Base-by-base conservation (phyloP, 2,888 invertebrate genomes). In the Bugula neritina region DNA sequence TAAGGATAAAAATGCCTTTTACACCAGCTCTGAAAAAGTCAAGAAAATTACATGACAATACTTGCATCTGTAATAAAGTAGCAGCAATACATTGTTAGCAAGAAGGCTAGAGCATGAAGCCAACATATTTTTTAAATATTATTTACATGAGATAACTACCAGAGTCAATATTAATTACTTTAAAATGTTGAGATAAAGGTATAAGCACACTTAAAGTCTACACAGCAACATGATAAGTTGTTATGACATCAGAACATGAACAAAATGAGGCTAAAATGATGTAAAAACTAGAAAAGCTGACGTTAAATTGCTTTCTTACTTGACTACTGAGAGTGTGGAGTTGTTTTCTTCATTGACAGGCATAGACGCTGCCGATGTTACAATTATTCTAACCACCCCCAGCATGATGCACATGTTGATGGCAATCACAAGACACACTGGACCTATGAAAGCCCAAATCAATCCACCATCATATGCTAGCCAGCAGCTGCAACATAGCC, bases 1-100 rank as follows among this genome's bases (percentile, higher is more conserved):
- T 71, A 5, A 80, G 74, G n/a, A 78, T 75, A 25, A 79, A 27
- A 0, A 77, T 75, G 0, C 77, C 72, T 70, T 78, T 79, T 3
- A 77, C 72, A 29, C 77, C 79, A 34, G 77, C 76, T 72, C 79
- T 80, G 73, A 21, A 23, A 25, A 29, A 27, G 17, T 43, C n/a
- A n/a, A n/a, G n/a, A n/a, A n/a, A n/a, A n/a, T n/a, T n/a, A n/a
- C n/a, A n/a, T n/a, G n/a, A n/a, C n/a, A n/a, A n/a, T n/a, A n/a
- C n/a, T n/a, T n/a, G n/a, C n/a, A n/a, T n/a, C n/a, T n/a, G n/a
- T n/a, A n/a, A n/a, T n/a, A n/a, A n/a, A n/a, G n/a, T n/a, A 54
- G 54, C 54, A 54, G 54, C n/a, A 54, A 13, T 54, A 13, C 54
- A n/a, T 21, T 21, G 54, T 13, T 54, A 54, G 54, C 54, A 54